Conservation (phyloP, 2,888 invertebrate species). For the Callyntrura guangdongensis region DNA sequence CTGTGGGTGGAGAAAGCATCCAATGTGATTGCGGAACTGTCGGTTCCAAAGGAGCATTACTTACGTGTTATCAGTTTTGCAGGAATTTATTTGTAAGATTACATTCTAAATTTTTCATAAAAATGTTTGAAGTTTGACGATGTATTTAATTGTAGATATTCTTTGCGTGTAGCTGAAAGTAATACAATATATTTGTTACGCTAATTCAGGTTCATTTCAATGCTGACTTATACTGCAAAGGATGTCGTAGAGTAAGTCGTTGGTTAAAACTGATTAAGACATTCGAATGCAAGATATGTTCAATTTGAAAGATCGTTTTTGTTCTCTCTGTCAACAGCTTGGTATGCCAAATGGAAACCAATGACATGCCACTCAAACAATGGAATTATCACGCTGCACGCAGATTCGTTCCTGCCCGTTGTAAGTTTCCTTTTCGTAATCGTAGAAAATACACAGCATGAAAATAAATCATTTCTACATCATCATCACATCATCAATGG, state of each 20-base stretch:
- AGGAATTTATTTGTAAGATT: constrained; percentile 73
- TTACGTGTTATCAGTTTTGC: constrained; percentile 65
- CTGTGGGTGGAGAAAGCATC: constrained; percentile 61
- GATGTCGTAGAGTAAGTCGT: constrained; percentile 58
- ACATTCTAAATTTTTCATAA: neutral
- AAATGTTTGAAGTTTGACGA: neutral
- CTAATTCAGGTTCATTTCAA: constrained; percentile 54
- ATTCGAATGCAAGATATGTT: neutral
- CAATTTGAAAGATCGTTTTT: neutral
- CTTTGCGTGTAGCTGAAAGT: no score
- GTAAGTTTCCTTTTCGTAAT: constrained; percentile 12
- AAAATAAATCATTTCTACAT: neutral
- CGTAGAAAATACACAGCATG: no score
- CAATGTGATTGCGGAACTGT: constrained; percentile 50
- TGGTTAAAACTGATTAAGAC: neutral
- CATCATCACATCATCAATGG: neutral
- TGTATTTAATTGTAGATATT: no score
- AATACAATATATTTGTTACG: no score
- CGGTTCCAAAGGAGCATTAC: constrained; percentile 65
- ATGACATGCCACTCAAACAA: neutral
- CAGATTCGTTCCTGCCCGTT: constrained; percentile 51
- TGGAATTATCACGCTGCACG: constrained; percentile 51
- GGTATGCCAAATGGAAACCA: constrained; percentile 7
- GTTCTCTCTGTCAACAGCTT: neutral
- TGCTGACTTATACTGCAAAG: constrained; percentile 34